phyloP scores from a whole-genome alignment of 2,888 invertebrate species.

The Melinaea marsaeus region DNA sequence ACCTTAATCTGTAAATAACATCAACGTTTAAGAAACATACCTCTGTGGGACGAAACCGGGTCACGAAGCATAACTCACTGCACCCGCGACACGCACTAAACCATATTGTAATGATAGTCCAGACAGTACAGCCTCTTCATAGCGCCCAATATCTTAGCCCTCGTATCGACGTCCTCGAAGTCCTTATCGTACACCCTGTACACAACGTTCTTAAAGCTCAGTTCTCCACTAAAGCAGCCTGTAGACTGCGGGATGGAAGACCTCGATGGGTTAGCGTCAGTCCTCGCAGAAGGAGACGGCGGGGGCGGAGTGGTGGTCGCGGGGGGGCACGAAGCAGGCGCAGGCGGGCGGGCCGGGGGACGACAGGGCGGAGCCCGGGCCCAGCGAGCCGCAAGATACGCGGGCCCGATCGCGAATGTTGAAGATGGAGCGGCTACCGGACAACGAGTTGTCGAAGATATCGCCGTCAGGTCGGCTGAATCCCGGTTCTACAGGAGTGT shows the following conservation, averaged over 20 bases:
- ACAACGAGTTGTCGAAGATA: slow-evolving; percentile 47
- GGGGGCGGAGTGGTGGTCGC: slow-evolving; percentile 78
- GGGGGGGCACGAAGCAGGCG: slow-evolving; percentile 64
- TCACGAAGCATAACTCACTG: no score
- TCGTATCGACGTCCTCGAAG: slow-evolving; percentile 39
- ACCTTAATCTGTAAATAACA: not conserved
- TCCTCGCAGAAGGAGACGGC: slow-evolving; percentile 79
- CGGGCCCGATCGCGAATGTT: slow-evolving; percentile 66
- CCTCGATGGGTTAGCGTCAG: slow-evolving; percentile 57
- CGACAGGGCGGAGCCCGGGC: slow-evolving; percentile 64
- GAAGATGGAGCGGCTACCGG: slow-evolving; percentile 50
- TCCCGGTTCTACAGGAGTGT: slow-evolving; percentile 49
- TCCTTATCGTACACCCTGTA: slow-evolving; percentile 29
- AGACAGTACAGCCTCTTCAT: slow-evolving; percentile 49
- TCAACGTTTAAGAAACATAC: not conserved
- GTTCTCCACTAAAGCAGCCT: slow-evolving; percentile 24
- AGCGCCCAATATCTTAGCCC: slow-evolving; percentile 52
- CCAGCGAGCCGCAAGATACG: slow-evolving; percentile 61
- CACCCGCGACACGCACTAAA: not conserved
- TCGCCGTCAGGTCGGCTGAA: slow-evolving; percentile 36
- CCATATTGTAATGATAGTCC: slow-evolving; percentile 44
- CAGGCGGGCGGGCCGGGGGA: slow-evolving; percentile 68
- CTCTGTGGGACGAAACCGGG: no score
- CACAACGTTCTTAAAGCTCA: slow-evolving; percentile 19
- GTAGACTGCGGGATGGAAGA: slow-evolving; percentile 21